Percentiles rank a stretch among this genome's conserved stretches.
Evolutionary conservation across 2,797 vertebrate species (phyloP).

Genomic region (Neopelma chrysocephalum): DNA sequence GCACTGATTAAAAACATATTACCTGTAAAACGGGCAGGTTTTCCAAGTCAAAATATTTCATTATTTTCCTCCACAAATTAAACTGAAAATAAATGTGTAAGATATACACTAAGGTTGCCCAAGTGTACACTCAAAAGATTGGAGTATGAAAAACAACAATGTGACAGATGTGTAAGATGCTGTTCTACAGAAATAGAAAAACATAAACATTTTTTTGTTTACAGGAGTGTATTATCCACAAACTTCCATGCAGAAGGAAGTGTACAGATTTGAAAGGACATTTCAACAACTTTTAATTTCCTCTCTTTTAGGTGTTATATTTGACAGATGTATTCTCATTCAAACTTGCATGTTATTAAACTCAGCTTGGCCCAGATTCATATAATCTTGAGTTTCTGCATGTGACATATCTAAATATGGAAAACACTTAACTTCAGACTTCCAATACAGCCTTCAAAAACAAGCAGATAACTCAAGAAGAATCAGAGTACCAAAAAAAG

Average conservation of each 20-base stretch:
- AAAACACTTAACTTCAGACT: background rate
- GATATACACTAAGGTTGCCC: background rate
- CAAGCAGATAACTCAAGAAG: background rate
- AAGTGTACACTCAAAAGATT: background rate
- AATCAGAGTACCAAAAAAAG: background rate
- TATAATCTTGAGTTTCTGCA: background rate
- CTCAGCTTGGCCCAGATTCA: background rate
- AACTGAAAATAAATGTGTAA: background rate
- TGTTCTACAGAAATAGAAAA: background rate
- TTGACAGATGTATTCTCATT: background rate
- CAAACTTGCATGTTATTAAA: background rate
- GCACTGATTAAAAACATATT: background rate
- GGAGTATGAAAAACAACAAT: background rate
- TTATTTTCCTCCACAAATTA: background rate
- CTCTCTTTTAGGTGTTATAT: background rate
- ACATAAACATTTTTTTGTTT: fast-evolving
- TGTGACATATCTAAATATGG: background rate
- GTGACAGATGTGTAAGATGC: background rate
- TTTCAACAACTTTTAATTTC: conserved; percentile 43
- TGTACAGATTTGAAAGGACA: background rate
- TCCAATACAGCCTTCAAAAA: background rate
- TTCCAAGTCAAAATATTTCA: background rate
- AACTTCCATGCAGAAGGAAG: background rate
- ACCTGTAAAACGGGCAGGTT: background rate
- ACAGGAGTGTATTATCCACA: background rate